Base-by-base conservation (phyloP, 2,797 vertebrate species). In the Lagocephalus sceleratus region DNA sequence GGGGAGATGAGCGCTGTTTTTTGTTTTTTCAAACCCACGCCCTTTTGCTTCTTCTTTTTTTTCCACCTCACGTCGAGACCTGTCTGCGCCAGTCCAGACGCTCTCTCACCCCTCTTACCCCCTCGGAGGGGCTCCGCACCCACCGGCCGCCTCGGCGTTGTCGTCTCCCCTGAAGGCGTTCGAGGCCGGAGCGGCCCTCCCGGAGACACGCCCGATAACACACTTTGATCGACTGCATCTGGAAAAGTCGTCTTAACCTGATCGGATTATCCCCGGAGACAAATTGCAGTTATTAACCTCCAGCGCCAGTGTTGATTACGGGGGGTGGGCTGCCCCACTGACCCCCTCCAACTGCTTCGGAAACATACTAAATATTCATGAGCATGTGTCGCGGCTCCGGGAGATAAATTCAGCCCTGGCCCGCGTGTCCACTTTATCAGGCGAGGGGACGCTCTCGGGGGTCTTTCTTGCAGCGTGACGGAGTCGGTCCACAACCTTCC, bases 361-460 rank as follows among this genome's bases (percentile, higher is more conserved):
- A 58, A 55, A 49, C 48, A 59, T 29, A 32, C 29, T 76, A 78
- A 78, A 85, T 85, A 86, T 84, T 86, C 77, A 84, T 73, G 71
- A 83, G 63, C 22, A 45, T 63, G 60, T 26, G 2, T 44, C 51
- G 29, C 40, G 47, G 63, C 51, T 26, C 47, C 14, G 35, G 20
- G 50, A 76, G 72, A 78, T 74, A 76, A 71, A 79, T 49, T 66
- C 46, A 58, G 22, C 49, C 52, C 58, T 57, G 5, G 25, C 46
- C 65, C 50, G 50, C 45, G 63, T 48, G 60, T 68, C 58, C 70
- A 60, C 59, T 66, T 78, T 68, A 82, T 76, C 79, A 71, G 57
- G 63, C 3, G 16, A 44, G 23, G 51, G 78, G 85, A 82, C 76
- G 63, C 51, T 67, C 67, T 32, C 60, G 60, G 73, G 65, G 58